phyloP scores from a whole-genome alignment of 2,888 invertebrate genomes.

The Tridacna crocea region DNA sequence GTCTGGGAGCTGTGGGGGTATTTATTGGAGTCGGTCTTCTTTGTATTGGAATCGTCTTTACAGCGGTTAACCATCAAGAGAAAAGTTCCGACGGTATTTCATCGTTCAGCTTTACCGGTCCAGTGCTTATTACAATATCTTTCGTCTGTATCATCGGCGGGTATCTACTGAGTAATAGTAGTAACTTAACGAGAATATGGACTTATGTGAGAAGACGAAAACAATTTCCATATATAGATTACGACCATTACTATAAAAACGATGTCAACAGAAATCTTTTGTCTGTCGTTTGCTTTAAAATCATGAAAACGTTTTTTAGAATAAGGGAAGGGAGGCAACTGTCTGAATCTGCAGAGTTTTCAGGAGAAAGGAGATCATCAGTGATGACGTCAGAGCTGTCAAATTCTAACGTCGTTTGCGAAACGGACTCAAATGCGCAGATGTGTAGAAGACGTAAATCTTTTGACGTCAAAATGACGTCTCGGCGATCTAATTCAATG shows the following conservation, averaged over 20 bases:
- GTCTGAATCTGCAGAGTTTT: constrained; percentile 18
- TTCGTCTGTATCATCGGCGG: constrained; percentile 36
- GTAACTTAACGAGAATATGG: constrained; percentile 29
- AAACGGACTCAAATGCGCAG: not conserved
- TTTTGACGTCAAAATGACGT: not conserved
- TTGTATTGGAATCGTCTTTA: constrained; percentile 41
- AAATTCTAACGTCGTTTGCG: constrained; percentile 14
- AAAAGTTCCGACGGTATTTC: not conserved
- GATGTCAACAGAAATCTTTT: constrained; percentile 25
- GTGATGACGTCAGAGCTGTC: not conserved
- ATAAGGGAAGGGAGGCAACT: constrained; percentile 1
- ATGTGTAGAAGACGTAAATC: constrained; percentile 3
- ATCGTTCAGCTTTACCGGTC: constrained; percentile 38
- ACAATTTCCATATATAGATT: constrained; percentile 29
- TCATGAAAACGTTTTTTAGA: constrained; percentile 15
- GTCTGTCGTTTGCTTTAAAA: constrained; percentile 6
- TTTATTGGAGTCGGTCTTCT: constrained; percentile 37
- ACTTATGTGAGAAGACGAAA: constrained; percentile 29
- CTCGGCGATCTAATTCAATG: constrained; percentile 15
- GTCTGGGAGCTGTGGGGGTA: constrained; percentile 42
- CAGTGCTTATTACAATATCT: constrained; percentile 31
- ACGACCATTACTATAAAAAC: constrained; percentile 19
- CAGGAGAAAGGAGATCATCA: not conserved
- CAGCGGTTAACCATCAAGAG: constrained; percentile 28
- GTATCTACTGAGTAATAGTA: constrained; percentile 27